These are phyloP conservation scores for Potamarius usumacintae DNA, from an alignment of 2,113 vertebrate genomes.

Conservation along the genomic window DNA sequence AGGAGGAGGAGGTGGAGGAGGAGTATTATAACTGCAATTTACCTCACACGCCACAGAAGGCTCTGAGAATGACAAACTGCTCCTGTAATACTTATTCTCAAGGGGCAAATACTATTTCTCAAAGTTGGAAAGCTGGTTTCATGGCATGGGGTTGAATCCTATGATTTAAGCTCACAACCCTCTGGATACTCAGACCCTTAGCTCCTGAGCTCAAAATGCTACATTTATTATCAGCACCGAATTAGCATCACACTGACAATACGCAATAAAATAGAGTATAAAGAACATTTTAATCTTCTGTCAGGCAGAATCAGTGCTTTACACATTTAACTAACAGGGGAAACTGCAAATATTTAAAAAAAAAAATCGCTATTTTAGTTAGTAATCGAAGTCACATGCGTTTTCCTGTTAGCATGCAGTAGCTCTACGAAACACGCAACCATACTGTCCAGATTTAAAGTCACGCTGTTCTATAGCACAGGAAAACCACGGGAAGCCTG, in stretches of 20 bases:
- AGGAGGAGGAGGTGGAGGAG: neutral
- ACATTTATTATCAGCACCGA: neutral
- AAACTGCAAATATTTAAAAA: neutral
- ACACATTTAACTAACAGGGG: neutral
- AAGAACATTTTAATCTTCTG: neutral
- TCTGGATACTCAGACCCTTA: neutral
- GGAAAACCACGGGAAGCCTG: constrained; percentile 53
- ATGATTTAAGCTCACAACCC: neutral
- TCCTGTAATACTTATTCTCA: neutral
- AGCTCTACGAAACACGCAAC: neutral
- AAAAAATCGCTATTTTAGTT: neutral
- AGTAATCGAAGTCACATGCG: neutral
- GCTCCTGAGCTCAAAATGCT: neutral
- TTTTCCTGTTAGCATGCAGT: neutral
- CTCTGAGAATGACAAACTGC: neutral
- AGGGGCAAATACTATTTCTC: neutral
- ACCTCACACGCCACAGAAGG: neutral
- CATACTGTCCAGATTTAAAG: constrained; percentile 4
- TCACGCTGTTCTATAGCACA: constrained; percentile 42
- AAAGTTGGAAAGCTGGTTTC: neutral
- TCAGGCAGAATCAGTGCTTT: constrained; percentile 3
- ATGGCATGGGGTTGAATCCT: neutral
- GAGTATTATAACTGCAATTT: neutral
- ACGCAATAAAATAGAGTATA: neutral
- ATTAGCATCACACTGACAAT: neutral